Evolutionary conservation across 2,888 invertebrate species (phyloP).

Genomic region (Hydraecia micacea): DNA sequence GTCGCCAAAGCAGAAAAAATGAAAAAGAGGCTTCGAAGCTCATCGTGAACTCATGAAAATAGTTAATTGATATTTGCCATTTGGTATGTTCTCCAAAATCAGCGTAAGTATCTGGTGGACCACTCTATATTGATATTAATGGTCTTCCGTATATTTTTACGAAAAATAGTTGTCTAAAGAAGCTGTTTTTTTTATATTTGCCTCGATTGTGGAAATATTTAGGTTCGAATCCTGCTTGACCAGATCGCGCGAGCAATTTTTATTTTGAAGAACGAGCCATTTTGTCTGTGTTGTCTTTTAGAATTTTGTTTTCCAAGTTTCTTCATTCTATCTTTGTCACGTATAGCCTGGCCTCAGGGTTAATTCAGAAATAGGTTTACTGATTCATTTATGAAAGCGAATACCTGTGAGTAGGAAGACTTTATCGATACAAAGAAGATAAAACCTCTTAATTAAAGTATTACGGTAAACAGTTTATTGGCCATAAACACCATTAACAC

Average conservation of each 20-base stretch:
- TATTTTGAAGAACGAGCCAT: neutral
- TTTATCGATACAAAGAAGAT: neutral
- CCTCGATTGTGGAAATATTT: neutral
- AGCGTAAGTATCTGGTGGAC: neutral
- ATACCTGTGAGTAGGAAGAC: neutral
- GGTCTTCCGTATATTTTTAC: neutral
- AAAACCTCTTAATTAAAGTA: slow-evolving; percentile 14
- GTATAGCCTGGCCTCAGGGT: too few species aligned
- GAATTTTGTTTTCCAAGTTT: neutral
- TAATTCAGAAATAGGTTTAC: neutral
- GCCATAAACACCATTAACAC: slow-evolving; percentile 33
- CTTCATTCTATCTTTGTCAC: neutral
- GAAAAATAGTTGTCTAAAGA: neutral
- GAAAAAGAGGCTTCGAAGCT: neutral
- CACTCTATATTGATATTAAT: neutral
- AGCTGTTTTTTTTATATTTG: neutral
- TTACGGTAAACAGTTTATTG: slow-evolving; percentile 44
- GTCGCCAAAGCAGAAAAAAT: neutral
- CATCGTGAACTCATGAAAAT: too few species aligned
- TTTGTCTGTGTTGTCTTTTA: neutral
- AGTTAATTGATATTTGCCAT: neutral
- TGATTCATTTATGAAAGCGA: neutral
- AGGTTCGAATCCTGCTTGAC: neutral
- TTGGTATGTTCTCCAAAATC: neutral
- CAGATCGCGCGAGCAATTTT: neutral